Percentiles rank a stretch among this genome's conserved stretches.
These are phyloP conservation scores for Criorhina ranunculi DNA, from an alignment of 2,888 invertebrate genomes.

Conservation along the genomic window DNA sequence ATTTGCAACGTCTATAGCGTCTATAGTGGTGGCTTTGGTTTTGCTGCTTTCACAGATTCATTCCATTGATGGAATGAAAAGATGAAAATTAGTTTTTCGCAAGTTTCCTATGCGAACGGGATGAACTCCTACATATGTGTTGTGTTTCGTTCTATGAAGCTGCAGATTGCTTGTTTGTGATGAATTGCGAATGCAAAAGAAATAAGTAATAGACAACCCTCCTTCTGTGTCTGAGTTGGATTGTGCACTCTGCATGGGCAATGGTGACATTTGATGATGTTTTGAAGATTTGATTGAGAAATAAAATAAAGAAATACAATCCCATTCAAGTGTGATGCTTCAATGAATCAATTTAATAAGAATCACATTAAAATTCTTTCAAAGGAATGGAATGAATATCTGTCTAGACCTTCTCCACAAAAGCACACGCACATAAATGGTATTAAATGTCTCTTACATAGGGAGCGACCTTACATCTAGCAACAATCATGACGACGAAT, in stretches of 20 bases:
- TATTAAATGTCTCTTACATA: neutral
- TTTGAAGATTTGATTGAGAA: slow-evolving; percentile 10
- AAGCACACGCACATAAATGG: neutral
- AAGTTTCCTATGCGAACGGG: slow-evolving; percentile 11
- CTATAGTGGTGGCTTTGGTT: neutral
- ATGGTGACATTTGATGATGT: slow-evolving; percentile 15
- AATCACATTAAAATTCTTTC: neutral
- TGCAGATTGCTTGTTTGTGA: slow-evolving; percentile 22
- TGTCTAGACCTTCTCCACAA: slow-evolving; percentile 1
- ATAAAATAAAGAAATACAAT: neutral
- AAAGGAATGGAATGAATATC: neutral
- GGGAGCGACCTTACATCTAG: neutral
- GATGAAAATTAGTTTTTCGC: slow-evolving; percentile 27
- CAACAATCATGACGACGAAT: slow-evolving; percentile 25
- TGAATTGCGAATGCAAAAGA: slow-evolving; percentile 13
- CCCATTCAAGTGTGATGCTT: neutral
- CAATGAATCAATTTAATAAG: neutral
- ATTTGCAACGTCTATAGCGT: neutral
- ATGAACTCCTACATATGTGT: neutral
- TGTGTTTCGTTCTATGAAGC: neutral
- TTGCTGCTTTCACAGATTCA: slow-evolving; percentile 7
- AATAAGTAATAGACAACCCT: neutral
- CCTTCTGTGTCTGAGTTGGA: neutral
- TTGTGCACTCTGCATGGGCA: neutral
- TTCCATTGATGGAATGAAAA: slow-evolving; percentile 31